Evolutionary conservation across 2,888 invertebrate genomes (phyloP).

Genomic region (Tipula vernalis): DNA sequence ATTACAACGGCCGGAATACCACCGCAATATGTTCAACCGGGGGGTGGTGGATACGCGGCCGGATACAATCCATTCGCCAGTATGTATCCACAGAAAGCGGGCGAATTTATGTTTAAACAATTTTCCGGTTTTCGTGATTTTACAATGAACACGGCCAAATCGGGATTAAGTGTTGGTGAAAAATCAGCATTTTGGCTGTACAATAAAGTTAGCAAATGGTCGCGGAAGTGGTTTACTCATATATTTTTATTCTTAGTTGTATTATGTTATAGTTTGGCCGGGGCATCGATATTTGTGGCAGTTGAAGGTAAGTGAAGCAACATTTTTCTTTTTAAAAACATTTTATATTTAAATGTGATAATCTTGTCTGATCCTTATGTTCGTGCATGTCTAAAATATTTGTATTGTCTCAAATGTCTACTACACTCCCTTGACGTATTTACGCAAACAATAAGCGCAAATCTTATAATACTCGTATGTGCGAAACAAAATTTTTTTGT

Average conservation of each 20-base stretch:
- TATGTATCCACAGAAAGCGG: constrained; percentile 53
- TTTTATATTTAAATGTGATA: neutral
- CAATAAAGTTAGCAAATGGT: constrained; percentile 61
- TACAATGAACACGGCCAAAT: constrained; percentile 56
- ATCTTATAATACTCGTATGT: neutral
- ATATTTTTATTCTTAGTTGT: constrained; percentile 70
- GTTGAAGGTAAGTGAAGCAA: constrained; percentile 53
- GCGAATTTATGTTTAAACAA: constrained; percentile 67
- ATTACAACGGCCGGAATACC: neutral
- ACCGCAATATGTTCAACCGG: neutral
- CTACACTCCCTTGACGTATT: neutral
- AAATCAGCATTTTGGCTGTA: constrained; percentile 70
- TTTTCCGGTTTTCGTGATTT: constrained; percentile 67
- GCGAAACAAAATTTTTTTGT: neutral
- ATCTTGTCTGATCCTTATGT: too few relatives aligned
- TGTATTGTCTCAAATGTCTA: neutral
- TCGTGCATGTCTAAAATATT: neutral
- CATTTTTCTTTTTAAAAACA: neutral
- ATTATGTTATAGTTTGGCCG: constrained; percentile 64
- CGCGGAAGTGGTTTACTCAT: constrained; percentile 80
- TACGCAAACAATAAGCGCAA: neutral
- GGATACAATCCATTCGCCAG: constrained; percentile 29
- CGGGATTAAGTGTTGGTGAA: constrained; percentile 72
- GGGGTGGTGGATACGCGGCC: neutral
- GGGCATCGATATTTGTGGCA: constrained; percentile 65